Conservation (phyloP, 2,888 invertebrate genomes). For the Amphipyra tragopoginis region DNA sequence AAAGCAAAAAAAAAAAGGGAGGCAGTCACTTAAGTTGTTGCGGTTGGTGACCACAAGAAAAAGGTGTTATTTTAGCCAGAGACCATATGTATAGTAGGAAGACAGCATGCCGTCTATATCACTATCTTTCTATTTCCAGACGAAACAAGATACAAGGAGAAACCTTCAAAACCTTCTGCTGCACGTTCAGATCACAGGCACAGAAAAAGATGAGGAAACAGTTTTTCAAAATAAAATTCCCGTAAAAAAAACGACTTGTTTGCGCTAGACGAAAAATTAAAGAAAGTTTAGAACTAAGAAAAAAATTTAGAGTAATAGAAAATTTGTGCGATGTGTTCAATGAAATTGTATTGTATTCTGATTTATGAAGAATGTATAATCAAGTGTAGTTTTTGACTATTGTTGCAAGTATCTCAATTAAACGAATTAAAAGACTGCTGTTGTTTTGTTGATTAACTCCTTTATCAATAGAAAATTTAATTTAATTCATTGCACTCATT, state of each 20-base stretch:
- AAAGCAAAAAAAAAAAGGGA: no score
- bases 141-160: conserved; percentile 80
- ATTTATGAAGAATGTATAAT: conserved; percentile 29
- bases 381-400: conserved; percentile 43
- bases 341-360: conserved; percentile 41
- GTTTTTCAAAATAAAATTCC: conserved; percentile 29
- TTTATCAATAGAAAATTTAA: no score
- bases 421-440: conserved; percentile 37
- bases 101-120: no score
- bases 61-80: no score
- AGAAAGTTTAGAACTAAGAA: conserved; percentile 41
- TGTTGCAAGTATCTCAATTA: conserved; percentile 48
- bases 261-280: conserved; percentile 25
- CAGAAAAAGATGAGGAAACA: conserved; percentile 75
- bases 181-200: conserved; percentile 84
- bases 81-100: no score
- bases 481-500: no score
- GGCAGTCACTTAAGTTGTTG: no score
- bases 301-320: conserved; percentile 42
- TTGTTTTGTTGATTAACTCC: conserved; percentile 1
- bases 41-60: no score
- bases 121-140: conserved; percentile 74
- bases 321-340: conserved; percentile 42
- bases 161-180: conserved; percentile 76
- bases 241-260: conserved; percentile 16